Evolutionary conservation across 64 coral and sea anemone species (phyloP), one percentile per base, ranked within the genome.

Genomic region (Montipora efflorescens): DNA sequence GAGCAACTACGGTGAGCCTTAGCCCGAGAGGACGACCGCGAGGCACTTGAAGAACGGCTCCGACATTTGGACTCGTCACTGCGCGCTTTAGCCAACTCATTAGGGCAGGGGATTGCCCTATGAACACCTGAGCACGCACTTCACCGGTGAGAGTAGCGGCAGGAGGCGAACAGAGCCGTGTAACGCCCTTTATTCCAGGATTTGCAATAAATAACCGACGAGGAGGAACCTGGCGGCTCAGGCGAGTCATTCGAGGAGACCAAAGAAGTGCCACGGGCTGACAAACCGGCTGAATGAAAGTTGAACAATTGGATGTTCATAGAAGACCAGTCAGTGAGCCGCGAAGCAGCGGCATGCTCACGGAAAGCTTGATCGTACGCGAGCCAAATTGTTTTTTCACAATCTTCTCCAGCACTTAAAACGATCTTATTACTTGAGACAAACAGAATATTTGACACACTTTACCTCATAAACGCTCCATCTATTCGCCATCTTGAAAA

Each of bases 231-330:
- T 3, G 61, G 19, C 7, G 80, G n/a, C 53, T 83, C 18, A 18
- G n/a, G 22, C 1, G 22, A 2, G 2, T 28, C 51, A 28, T 12
- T 48, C 16, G 19, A 3, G 44, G 9, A 45, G 43, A 47, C 20
- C 25, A 59, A 75, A 2, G 67, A 71, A 48, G 48, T 71, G 36
- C 19, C 70, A 36, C 49, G 70, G 22, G 16, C 48, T 46, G 74
- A 76, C 6, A 23, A 75, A 55, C 87, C 87, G 18, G 72, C 86
- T 10, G 68, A 70, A 45, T 83, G 80, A 46, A 62, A 83, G 20
- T 83, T 59, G 5, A 83, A 83, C 53, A 83, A n/a, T n/a, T 83
- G 80, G 8, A 81, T 48, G 21, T 81, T 62, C 49, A 81, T 57
- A 4, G 48, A 15, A 8, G 79, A 81, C 79, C 79, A 81, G 46